Conservation (phyloP, 2,888 invertebrate genomes). For the Sarcophaga rosellei region DNA sequence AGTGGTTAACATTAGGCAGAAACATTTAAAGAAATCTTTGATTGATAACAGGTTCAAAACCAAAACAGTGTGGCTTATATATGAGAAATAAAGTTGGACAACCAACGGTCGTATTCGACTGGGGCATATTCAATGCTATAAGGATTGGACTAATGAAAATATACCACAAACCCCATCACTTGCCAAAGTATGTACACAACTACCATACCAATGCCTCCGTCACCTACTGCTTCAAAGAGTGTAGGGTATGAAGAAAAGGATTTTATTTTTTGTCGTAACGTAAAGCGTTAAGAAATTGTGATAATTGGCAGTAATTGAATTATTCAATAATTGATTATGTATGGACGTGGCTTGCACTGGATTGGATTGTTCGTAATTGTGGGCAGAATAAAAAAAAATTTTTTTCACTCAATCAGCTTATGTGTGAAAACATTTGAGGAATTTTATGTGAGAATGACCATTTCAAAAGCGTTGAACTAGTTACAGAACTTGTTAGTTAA, state of each 20-base stretch:
- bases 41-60: slow-evolving; percentile 59
- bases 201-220: too few relatives aligned
- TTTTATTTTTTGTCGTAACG: slow-evolving; percentile 19
- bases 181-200: too few relatives aligned
- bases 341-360: not conserved
- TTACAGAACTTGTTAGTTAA: slow-evolving; percentile 27
- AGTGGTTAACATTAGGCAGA: not conserved
- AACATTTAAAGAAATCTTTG: slow-evolving; percentile 44
- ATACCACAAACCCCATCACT: too few relatives aligned
- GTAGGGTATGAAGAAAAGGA: slow-evolving; percentile 21
- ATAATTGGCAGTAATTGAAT: slow-evolving; percentile 67
- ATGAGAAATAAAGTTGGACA: too few relatives aligned
- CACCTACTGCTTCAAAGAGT: too few relatives aligned
- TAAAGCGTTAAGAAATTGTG: slow-evolving; percentile 43
- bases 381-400: slow-evolving; percentile 16
- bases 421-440: slow-evolving; percentile 29
- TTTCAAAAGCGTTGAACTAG: slow-evolving; percentile 14
- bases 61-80: not conserved
- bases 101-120: too few relatives aligned
- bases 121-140: too few relatives aligned
- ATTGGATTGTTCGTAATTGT: slow-evolving; percentile 6
- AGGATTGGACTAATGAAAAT: too few relatives aligned
- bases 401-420: slow-evolving; percentile 31
- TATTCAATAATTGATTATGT: slow-evolving; percentile 64
- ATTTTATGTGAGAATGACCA: slow-evolving; percentile 31